Evolutionary conservation across 2,888 invertebrate genomes (phyloP).

Genomic region (Agrotis ipsilon): DNA sequence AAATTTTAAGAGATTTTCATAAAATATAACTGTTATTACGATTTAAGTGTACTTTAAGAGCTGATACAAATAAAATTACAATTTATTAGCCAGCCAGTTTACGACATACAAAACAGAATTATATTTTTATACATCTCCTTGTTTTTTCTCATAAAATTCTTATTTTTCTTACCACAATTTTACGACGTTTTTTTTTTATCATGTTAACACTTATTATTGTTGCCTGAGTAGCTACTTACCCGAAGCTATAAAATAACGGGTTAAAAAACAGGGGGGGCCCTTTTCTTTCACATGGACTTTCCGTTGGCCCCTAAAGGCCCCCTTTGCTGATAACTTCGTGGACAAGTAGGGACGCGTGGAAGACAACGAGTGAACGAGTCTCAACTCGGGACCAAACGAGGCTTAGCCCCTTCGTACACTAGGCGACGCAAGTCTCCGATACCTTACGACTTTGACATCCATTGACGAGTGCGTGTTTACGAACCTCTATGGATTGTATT

Average conservation of each 20-base stretch:
- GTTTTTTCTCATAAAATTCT: conserved; percentile 40
- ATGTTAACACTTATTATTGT: conserved; percentile 36
- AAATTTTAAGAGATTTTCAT: conserved; percentile 8
- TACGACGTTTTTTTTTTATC: conserved; percentile 22
- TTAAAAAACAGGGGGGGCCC: no score
- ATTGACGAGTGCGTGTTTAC: no score
- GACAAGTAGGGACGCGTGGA: no score
- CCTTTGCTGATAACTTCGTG: no score
- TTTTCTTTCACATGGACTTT: no score
- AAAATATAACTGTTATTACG: conserved; percentile 36
- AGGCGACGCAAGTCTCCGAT: no score
- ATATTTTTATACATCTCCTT: conserved; percentile 22
- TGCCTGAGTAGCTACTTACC: neutral
- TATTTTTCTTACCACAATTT: conserved; percentile 35
- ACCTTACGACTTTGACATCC: no score
- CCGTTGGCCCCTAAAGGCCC: no score
- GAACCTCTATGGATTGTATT: no score
- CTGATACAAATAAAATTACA: conserved; percentile 39
- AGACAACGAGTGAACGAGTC: no score
- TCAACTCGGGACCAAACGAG: no score
- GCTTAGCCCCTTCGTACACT: no score
- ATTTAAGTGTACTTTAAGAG: conserved; percentile 24
- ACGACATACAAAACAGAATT: conserved; percentile 21
- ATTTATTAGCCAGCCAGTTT: conserved; percentile 39
- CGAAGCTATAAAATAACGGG: neutral